phyloP scores from a whole-genome alignment of 2,113 vertebrate genomes.

The Murina feae region DNA sequence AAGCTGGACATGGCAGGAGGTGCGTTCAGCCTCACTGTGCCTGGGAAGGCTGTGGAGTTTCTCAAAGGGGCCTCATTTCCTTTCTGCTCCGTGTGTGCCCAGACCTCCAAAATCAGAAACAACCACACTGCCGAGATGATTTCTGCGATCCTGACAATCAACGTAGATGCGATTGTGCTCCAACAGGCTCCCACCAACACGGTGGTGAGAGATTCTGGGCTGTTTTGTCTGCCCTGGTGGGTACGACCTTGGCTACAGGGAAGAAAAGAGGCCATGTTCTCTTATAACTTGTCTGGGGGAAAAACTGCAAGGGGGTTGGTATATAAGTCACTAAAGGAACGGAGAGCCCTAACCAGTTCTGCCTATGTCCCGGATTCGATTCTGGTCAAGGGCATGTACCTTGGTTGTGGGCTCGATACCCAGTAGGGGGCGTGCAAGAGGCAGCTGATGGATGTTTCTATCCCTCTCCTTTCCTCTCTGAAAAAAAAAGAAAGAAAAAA shows the following conservation, averaged over 20 bases:
- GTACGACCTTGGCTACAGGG: neutral
- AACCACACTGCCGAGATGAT: rapidly evolving
- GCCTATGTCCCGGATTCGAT: too few relatives aligned
- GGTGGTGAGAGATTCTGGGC: neutral
- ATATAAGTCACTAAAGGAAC: neutral
- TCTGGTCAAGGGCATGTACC: too few relatives aligned
- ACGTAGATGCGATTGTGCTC: neutral
- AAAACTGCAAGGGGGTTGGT: neutral
- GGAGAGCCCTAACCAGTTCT: neutral
- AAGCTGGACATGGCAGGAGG: too few relatives aligned
- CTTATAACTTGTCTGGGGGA: neutral
- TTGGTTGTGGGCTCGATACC: too few relatives aligned
- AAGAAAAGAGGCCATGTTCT: neutral
- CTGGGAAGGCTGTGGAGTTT: neutral
- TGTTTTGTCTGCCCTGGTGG: neutral
- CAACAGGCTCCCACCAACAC: neutral
- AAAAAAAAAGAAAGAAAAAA: too few relatives aligned
- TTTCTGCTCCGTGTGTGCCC: neutral
- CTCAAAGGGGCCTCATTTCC: neutral
- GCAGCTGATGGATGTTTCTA: too few relatives aligned
- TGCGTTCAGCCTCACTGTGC: neutral
- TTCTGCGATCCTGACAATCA: neutral
- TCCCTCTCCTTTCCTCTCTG: too few relatives aligned
- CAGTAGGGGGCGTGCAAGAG: too few relatives aligned
- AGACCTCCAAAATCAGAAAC: neutral